Evolutionary conservation across 2,113 vertebrate genomes (phyloP), one percentile per base, ranked within the genome.

Genomic region (Lepus timidus): DNA sequence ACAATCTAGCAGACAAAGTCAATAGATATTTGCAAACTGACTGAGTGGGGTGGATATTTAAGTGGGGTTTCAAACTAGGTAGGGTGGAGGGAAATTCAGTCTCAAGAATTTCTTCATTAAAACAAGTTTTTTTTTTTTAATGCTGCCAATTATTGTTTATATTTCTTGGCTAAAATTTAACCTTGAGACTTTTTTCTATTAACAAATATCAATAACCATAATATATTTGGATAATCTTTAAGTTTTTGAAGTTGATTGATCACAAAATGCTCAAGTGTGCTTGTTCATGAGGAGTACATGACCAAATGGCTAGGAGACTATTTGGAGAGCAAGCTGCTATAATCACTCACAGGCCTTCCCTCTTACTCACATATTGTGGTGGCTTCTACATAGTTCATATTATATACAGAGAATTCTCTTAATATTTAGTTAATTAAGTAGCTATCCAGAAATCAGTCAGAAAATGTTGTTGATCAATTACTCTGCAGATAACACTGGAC

Each of bases 401-500:
- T 65, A 88, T 36, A 23, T 23, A 29, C 67, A 88, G 82, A 79
- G 29, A 80, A 68, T 73, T 87, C 4, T 44, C 76, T 79, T 55
- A 75, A 44, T 88, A 65, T 27, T 78, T 70, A 85, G 74, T 94
- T 68, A 89, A 65, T 74, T 65, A 88, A 31, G 33, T 13, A 85
- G 64, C 33, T 93, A 62, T 17, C 22, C 31, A 91, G 64, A 73
- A 81, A 58, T 58, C 51, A 93, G 65, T 80, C 51, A 79, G 39
- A 80, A 95, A 80, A 74, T 74, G 33, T 36, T 94, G 91, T 83
- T 91, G 65, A 93, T 33, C 19, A 52, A 71, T 94, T 85, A 89
- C 11, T 95, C 51, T 65, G 31, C 6, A 86, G 70, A 76, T 80
- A 70, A 86, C 61, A 86, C 1, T 84, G 52, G 29, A 10, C 25